These are phyloP conservation scores for Phortica okadai DNA, from an alignment of 2,888 invertebrate genomes.

Conservation along the genomic window DNA sequence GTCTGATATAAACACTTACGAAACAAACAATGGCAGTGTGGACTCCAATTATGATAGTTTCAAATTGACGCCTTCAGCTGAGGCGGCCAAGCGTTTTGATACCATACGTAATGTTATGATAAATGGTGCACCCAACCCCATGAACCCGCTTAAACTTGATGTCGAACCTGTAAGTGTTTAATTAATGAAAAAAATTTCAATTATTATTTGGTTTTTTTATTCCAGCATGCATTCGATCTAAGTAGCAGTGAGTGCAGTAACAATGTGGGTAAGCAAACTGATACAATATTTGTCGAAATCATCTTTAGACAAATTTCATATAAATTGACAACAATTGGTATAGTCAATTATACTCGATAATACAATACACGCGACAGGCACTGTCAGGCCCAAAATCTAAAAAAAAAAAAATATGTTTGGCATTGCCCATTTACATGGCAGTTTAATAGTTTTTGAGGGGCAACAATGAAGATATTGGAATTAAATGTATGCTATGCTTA, in stretches of 20 bases:
- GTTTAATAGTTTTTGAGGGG: no score
- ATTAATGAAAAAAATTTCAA: slow-evolving; percentile 9
- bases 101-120: slow-evolving; percentile 73
- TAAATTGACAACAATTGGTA: no score
- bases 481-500: no score
- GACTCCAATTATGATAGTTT: slow-evolving; percentile 59
- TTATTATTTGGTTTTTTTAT: slow-evolving; percentile 32
- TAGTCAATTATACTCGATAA: no score
- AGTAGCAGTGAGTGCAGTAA: slow-evolving; percentile 58
- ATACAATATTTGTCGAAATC: not conserved
- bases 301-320: not conserved
- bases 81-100: slow-evolving; percentile 66
- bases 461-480: no score
- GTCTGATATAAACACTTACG: not conserved
- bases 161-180: slow-evolving; percentile 81
- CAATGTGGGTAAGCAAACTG: slow-evolving; percentile 27
- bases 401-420: no score
- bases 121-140: slow-evolving; percentile 59
- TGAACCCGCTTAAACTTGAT: slow-evolving; percentile 81
- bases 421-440: no score
- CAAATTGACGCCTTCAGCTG: slow-evolving; percentile 67
- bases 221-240: slow-evolving; percentile 81
- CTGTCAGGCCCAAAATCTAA: no score
- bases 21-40: slow-evolving; percentile 45
- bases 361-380: no score